Evolutionary conservation across 2,797 vertebrate genomes (phyloP).

Genomic region (Setipinna tenuifilis): DNA sequence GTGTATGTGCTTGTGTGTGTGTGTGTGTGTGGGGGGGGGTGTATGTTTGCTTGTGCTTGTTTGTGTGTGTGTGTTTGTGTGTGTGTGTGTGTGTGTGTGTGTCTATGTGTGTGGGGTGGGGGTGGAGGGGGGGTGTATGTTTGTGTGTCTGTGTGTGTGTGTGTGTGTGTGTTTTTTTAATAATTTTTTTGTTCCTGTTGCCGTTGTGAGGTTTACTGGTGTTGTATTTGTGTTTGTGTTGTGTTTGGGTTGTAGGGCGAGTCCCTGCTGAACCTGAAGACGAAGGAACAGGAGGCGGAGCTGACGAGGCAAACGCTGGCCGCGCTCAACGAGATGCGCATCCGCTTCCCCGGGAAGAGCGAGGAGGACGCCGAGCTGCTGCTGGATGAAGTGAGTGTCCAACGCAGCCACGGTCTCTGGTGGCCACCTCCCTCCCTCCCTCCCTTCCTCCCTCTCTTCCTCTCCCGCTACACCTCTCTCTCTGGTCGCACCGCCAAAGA

Average conservation of each 20-base stretch:
- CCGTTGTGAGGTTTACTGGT: background rate
- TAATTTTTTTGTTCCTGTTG: background rate
- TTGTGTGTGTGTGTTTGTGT: slow-evolving; percentile 3
- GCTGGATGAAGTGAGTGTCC: slow-evolving; percentile 87
- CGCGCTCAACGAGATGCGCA: slow-evolving; percentile 91
- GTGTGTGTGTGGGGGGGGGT: background rate
- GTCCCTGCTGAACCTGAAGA: slow-evolving; percentile 82
- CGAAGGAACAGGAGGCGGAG: slow-evolving; percentile 89
- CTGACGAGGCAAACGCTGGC: slow-evolving; percentile 88
- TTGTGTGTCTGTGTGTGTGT: too few relatives aligned
- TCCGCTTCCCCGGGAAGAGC: slow-evolving; percentile 92
- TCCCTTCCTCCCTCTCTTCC: too few relatives aligned
- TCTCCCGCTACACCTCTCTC: background rate
- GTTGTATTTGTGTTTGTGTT: slow-evolving; percentile 33
- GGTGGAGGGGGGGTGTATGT: too few relatives aligned
- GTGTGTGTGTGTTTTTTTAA: background rate
- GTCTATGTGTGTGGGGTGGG: background rate
- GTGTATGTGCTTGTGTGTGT: slow-evolving; percentile 39
- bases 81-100: background rate
- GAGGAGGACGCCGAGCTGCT: slow-evolving; percentile 91
- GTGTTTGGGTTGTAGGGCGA: slow-evolving; percentile 75
- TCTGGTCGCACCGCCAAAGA: slow-evolving; percentile 16
- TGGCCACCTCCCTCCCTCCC: too few relatives aligned
- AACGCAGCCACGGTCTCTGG: background rate
- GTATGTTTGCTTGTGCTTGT: slow-evolving; percentile 30